Base-by-base conservation (phyloP, 2,113 vertebrate species). In the Lucifuga dentata region DNA sequence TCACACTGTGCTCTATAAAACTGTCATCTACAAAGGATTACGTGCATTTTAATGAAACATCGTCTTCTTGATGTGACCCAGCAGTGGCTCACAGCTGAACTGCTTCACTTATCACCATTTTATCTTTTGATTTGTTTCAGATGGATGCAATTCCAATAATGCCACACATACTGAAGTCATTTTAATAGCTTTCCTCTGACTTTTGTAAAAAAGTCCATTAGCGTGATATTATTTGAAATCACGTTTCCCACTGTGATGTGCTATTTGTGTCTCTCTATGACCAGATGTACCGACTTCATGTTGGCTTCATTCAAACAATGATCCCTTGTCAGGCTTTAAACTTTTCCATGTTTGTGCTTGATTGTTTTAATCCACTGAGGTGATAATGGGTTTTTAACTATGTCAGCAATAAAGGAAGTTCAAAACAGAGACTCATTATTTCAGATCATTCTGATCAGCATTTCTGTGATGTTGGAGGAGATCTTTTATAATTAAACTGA, bases 111-210 rank as follows among this genome's bases (percentile, higher is more conserved):
- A 59, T 68, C 73, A 13, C 11, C 41, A 8, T 39, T 67, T 67
- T 33, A 59, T 87, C 61, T 72, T 60, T 68, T 68, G 60, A 69
- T 70, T 66, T 45, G 48, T 50, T 73, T 78, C 68, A 60, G 57
- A 86, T 61, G 52, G 72, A 61, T 39, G 38, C 63, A 58, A 64
- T 74, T 73, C 53, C 77, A 68, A 17, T 72, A 58, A 55, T 4
- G 41, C 57, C 59, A 17, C 48, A 17, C 36, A 67, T 19, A 35
- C 19, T 20, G 13, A 46, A 62, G 39, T 71, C 51, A 5, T 51
- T 88, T 83, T 84, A 86, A 86, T 82, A 83, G 66, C 73, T 73
- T 74, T 55, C 11, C 33, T 41, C n/a, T 19, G 13, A 53, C 36
- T 57, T 73, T 23, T n/a, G 33, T 43, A 33, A 55, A 49, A 46